Base-by-base conservation (phyloP, 2,113 vertebrate genomes). In the Myotis lucifugus region DNA sequence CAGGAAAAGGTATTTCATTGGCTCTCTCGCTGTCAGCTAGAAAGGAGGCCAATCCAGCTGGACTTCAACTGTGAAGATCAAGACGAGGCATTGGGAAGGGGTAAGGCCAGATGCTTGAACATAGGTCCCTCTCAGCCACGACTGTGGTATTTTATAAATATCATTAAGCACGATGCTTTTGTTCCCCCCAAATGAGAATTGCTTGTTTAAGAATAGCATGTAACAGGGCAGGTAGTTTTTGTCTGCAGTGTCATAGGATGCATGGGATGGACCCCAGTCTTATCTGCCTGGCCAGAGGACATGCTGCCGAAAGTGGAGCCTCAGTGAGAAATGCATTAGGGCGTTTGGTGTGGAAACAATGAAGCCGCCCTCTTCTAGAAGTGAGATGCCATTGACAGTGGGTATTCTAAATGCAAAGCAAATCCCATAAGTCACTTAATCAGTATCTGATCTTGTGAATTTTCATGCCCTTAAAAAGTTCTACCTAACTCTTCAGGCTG, bases 1-100 rank as follows among this genome's bases (percentile, higher is more conserved):
- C 94, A 97, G 79, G 96, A 86, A 95, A 86, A 91, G 64, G 48
- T n/a, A 92, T 95, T 92, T 97, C 74, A 89, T 84, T 97, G 97
- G 96, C 56, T 95, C 29, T 52, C 46, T 92, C 3, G 0, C 90
- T 93, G 81, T 92, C 95, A 94, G 61, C 67, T 88, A 93, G 84
- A 77, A 74, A 94, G 34, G 34, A 95, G 48, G 42, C 74, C 72
- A 77, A n/a, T 93, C 48, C 5, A 6, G 85, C 87, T 81, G 78
- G 88, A 78, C 61, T 64, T 96, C 70, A 86, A 84, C 93, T 96
- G 84, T 88, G 86, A 93, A 82, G 74, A 89, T 42, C 59, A 40
- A 85, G 73, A 81, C 8, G 50, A 12, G 23, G 52, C 59, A 23
- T 15, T 34, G 76, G 90, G 32, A 84, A 61, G 17, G 34, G 32